phyloP scores from a whole-genome alignment of 2,797 vertebrate species.

The Melanotaenia pygmaea region DNA sequence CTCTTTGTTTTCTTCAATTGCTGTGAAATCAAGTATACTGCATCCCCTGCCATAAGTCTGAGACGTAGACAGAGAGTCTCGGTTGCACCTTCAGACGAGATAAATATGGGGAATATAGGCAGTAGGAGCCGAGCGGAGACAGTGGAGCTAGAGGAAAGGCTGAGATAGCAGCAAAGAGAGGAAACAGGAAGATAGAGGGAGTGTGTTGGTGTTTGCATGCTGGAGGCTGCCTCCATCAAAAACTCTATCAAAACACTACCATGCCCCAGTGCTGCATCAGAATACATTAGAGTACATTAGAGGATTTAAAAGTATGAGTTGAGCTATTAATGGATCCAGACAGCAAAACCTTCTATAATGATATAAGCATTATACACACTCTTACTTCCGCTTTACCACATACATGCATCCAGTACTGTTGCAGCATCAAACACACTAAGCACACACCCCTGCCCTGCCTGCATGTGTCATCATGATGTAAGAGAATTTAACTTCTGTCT shows the following conservation, averaged over 20 bases:
- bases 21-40: slow-evolving; percentile 59
- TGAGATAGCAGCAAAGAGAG: slow-evolving; percentile 36
- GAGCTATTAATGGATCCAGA: slow-evolving; percentile 76
- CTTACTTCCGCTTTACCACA: background rate
- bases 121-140: slow-evolving; percentile 3
- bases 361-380: slow-evolving; percentile 45
- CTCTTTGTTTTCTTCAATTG: slow-evolving; percentile 67
- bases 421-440: slow-evolving; percentile 15
- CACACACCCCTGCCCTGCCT: slow-evolving; percentile 29
- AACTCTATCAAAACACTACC: slow-evolving; percentile 76
- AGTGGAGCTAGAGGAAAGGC: slow-evolving; percentile 23
- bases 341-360: slow-evolving; percentile 67
- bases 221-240: slow-evolving; percentile 70
- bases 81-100: slow-evolving; percentile 48
- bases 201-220: slow-evolving; percentile 54
- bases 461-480: slow-evolving; percentile 43
- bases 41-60: slow-evolving; percentile 42
- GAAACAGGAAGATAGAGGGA: slow-evolving; percentile 40
- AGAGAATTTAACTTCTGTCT: slow-evolving; percentile 66
- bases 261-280: slow-evolving; percentile 66
- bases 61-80: slow-evolving; percentile 28
- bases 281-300: slow-evolving; percentile 82
- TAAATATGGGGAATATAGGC: slow-evolving; percentile 30
- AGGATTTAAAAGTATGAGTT: slow-evolving; percentile 75
- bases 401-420: slow-evolving; percentile 13